Evolutionary conservation across 2,113 vertebrate genomes (phyloP).

Genomic region (Urocynchramus pylzowi): DNA sequence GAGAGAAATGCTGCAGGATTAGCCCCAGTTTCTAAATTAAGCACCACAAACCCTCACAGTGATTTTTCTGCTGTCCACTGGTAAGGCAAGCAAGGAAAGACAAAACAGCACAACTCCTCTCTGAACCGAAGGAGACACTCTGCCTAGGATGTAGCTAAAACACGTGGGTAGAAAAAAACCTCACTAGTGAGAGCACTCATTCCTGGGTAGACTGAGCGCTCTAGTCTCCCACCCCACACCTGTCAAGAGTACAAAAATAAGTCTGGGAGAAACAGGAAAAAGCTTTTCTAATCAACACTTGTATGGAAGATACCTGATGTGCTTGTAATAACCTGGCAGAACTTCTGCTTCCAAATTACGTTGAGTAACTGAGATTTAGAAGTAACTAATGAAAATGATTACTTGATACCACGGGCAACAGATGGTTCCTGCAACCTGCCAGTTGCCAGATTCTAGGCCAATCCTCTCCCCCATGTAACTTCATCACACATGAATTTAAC

Average conservation of each 20-base stretch:
- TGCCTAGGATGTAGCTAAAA: not conserved
- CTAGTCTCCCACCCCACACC: conserved; percentile 31
- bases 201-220: not conserved
- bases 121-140: not conserved
- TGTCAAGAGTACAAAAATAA: conserved; percentile 30
- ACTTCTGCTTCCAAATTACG: conserved; percentile 21
- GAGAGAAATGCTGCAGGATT: not conserved
- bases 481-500: conserved; percentile 6
- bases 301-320: conserved; percentile 18
- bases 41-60: not conserved
- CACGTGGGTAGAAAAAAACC: not conserved
- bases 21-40: not conserved
- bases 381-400: conserved; percentile 44
- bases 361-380: conserved; percentile 12
- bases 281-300: conserved; percentile 19
- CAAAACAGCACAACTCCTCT: not conserved
- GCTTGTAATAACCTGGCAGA: conserved; percentile 5
- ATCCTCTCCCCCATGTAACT: conserved; percentile 11
- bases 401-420: conserved; percentile 6
- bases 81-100: not conserved
- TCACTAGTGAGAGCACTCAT: not conserved
- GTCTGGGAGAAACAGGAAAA: not conserved
- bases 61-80: not conserved
- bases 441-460: conserved; percentile 24
- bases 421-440: conserved; percentile 46